Evolutionary conservation across 2,888 invertebrate genomes (phyloP), one percentile per base, ranked within the genome.

Genomic region (Idaea aversata): DNA sequence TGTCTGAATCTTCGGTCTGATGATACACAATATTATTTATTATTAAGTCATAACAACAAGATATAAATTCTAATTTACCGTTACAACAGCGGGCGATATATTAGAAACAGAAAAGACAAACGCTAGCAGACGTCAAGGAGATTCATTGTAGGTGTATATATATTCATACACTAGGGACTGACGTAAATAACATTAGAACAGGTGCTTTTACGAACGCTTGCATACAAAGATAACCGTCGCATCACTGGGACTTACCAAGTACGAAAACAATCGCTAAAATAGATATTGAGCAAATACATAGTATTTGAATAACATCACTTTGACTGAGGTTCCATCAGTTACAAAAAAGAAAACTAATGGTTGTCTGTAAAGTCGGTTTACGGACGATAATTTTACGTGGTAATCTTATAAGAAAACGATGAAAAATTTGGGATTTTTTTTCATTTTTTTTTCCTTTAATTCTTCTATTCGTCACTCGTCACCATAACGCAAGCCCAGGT

Each of bases 101-200:
- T 70, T 65, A 65, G 61, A 71, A 71, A 70, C 66, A 73, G 69
- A 77, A 75, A 76, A 76, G 76, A 80, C 72, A 75, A 72, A 77
- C 76, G 75, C 73, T 75, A 75, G 73, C 72, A 72, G 71, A 72
- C 71, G 70, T 77, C 70, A 68, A 76, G 74, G 74, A 72, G 77
- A 73, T 79, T 79, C 78, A 76, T 77, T 6, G 74, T 75, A 79
- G 71, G 77, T 81, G 79, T 77, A 79, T 81, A 78, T 77, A 79
- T 47, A 6, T 47, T 47, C 47, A 47, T 47, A 47, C 47, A 47
- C 47, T 47, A 47, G 47, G 10, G 47, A 7, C 4, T 13, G 47
- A 75, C 66, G 78, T 83, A 84, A 86, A 88, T 87, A 88, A 81
- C 73, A 75, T 66, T 67, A 68, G 78, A 86, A 84, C 88, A 90